Evolutionary conservation across 2,888 invertebrate genomes (phyloP), one percentile per base, ranked within the genome.

Genomic region (Ptychoptera albimana): DNA sequence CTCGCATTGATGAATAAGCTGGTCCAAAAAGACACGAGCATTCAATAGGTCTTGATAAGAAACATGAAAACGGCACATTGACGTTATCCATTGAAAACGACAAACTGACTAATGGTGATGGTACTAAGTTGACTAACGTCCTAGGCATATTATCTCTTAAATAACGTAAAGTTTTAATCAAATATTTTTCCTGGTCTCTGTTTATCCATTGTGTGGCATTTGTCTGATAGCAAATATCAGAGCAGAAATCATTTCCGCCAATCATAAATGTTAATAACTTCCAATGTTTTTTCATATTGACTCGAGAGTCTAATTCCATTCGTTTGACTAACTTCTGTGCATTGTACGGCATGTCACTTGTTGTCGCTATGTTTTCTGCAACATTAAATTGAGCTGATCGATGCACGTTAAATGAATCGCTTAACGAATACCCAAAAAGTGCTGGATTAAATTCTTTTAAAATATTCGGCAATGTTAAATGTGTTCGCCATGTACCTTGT

Each of bases 391-490:
- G 64, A 0, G 73, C 67, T 5, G 52, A 60, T 44, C 49, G 47
- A 16, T 66, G 53, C 15, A 52, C 51, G 36, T 52, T 54, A 15
- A 60, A 57, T 0, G 69, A 63, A 51, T 71, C 67, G n/a, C 62
- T 57, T 2, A 61, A 48, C 0, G 75, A 66, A 49, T 69, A 77
- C 12, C 80, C 80, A 44, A 74, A 61, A 2, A 80, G 54, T 15
- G 73, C 65, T 0, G 76, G 75, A 59, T 79, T 80, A 54, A 73
- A 80, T 48, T 69, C 72, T 53, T 73, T 73, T 14, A 77, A 52
- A 36, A 77, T 73, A 54, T 77, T 75, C 8, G 75, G 74, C 31
- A 75, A 44, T 0, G 74, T 75, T 0, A 72, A 49, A 45, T 57
- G 67, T 37, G 63, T 57, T 9, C 68, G 60, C 74, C 74, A 75